Evolutionary conservation across 2,797 vertebrate genomes (phyloP).

Genomic region (Pseudocheirus occidentalis): DNA sequence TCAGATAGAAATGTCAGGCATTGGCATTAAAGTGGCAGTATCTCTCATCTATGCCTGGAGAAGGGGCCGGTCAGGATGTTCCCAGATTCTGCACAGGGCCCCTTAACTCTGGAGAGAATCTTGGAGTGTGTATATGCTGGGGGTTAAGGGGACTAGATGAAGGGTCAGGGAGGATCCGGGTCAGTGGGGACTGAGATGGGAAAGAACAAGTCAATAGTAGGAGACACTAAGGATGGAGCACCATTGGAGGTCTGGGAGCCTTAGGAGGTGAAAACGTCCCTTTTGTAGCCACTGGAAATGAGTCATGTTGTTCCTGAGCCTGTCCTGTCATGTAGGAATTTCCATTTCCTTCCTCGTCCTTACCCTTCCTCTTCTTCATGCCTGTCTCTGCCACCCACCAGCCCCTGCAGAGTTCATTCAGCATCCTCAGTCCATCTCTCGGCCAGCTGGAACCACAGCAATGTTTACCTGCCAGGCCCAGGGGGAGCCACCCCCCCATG

Average conservation of each 20-base stretch:
- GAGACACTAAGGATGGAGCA: background rate
- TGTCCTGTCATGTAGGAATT: too few relatives aligned
- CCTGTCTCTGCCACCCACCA: slow-evolving; percentile 73
- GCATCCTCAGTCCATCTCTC: slow-evolving; percentile 96
- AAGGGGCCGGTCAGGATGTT: background rate
- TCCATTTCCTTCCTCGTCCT: background rate
- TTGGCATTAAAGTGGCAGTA: slow-evolving; percentile 59
- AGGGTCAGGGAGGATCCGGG: background rate
- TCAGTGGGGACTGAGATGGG: background rate
- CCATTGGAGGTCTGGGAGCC: background rate
- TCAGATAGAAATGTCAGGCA: slow-evolving; percentile 74
- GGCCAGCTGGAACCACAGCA: slow-evolving; percentile 95
- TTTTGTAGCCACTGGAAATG: background rate
- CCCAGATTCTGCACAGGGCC: background rate
- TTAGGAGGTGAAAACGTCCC: background rate
- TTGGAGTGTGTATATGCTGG: background rate
- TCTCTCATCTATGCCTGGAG: slow-evolving; percentile 41
- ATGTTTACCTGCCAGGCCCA: slow-evolving; percentile 97
- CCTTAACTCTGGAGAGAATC: background rate
- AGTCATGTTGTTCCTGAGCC: accelerated
- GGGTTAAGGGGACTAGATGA: background rate
- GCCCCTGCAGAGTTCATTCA: slow-evolving; percentile 97
- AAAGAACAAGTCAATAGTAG: background rate
- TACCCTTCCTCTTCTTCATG: background rate
- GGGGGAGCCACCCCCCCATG: slow-evolving; percentile 94